These are phyloP conservation scores for Parochlus steinenii DNA, from an alignment of 2,888 invertebrate genomes.

Conservation along the genomic window DNA sequence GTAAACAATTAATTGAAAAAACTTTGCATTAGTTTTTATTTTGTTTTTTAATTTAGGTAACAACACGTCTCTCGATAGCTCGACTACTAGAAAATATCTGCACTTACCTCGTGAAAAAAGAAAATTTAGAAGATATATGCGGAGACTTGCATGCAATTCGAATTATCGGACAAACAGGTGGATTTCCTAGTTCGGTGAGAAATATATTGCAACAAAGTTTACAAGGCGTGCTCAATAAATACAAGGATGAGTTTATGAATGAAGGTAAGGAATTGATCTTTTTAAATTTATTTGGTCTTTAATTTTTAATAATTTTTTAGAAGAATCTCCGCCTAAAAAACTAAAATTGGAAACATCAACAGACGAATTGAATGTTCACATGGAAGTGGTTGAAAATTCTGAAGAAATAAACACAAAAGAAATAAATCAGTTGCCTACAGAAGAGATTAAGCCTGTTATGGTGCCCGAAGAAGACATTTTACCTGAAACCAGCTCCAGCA, in stretches of 20 bases:
- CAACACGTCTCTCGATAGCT: slow-evolving; percentile 27
- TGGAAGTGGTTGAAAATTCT: not conserved
- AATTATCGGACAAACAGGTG: slow-evolving; percentile 29
- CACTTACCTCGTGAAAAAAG: slow-evolving; percentile 28
- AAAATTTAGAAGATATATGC: slow-evolving; percentile 29
- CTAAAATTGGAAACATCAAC: slow-evolving; percentile 12
- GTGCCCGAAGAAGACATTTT: too few species aligned
- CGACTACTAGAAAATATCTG: slow-evolving; percentile 30
- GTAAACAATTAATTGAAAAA: slow-evolving; percentile 29
- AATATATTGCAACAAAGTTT: slow-evolving; percentile 27
- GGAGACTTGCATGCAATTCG: slow-evolving; percentile 30
- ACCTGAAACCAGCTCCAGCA: too few species aligned
- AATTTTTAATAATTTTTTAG: slow-evolving; percentile 8
- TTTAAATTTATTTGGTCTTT: not conserved
- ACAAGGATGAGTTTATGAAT: slow-evolving; percentile 12
- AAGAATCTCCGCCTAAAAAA: slow-evolving; percentile 15
- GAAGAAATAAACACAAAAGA: not conserved
- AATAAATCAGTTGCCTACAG: not conserved
- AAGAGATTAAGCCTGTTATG: too few species aligned
- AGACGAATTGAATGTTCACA: not conserved
- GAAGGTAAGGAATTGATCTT: slow-evolving; percentile 13
- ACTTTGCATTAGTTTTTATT: not conserved
- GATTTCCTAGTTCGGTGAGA: slow-evolving; percentile 27
- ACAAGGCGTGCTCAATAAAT: slow-evolving; percentile 18
- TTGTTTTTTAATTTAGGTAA: slow-evolving; percentile 19